These are phyloP conservation scores for Formica exsecta DNA, from an alignment of 1,140 invertebrate species.

Conservation along the genomic window DNA sequence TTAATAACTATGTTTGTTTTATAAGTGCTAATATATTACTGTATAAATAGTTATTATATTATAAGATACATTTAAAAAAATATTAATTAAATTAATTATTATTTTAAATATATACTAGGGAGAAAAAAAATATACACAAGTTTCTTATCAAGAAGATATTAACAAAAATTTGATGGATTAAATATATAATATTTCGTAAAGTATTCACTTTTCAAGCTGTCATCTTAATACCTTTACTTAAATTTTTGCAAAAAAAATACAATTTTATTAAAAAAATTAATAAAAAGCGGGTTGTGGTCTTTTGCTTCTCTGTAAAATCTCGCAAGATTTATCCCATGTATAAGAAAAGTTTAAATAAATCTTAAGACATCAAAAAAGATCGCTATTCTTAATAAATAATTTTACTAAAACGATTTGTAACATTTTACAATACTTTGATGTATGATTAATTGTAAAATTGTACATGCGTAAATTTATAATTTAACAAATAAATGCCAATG, in stretches of 20 bases:
- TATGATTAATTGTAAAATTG: not conserved
- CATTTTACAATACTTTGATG: not conserved
- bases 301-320: not conserved
- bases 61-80: not conserved
- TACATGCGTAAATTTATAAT: not conserved
- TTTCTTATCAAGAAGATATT: not conserved
- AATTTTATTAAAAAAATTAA: too few relatives aligned
- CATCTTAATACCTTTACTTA: too few relatives aligned
- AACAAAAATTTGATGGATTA: not conserved
- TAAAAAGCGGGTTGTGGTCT: too few relatives aligned
- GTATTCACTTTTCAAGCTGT: too few relatives aligned
- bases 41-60: not conserved
- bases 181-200: not conserved
- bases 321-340: not conserved
- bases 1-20: not conserved
- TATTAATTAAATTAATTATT: not conserved
- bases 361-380: not conserved
- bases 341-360: not conserved
- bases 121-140: not conserved
- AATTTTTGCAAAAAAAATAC: too few relatives aligned
- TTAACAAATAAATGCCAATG: slow-evolving; percentile 7
- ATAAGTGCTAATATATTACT: not conserved
- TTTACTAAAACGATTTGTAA: not conserved
- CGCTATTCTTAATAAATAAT: not conserved
- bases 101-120: too few relatives aligned